phyloP scores from a whole-genome alignment of 2,888 invertebrate genomes.

The Horisme vitalbata region DNA sequence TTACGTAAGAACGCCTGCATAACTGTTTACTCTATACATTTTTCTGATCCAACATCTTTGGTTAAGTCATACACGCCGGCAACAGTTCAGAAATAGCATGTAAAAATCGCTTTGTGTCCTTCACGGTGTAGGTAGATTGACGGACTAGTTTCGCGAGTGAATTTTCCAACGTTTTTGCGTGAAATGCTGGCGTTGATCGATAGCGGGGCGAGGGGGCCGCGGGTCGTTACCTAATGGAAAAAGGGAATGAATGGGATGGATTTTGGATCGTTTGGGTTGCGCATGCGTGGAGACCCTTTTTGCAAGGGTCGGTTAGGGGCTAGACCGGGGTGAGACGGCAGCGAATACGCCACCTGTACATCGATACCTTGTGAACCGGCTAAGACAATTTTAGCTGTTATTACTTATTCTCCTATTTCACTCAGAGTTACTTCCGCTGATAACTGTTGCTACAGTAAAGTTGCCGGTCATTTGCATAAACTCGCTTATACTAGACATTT shows the following conservation, averaged over 20 bases:
- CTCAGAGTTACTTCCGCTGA: neutral
- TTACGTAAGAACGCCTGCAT: constrained; percentile 63
- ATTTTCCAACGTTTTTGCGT: constrained; percentile 29
- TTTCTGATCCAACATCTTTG: too few species aligned
- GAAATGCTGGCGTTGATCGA: constrained; percentile 30
- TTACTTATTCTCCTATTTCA: neutral
- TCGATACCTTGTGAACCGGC: constrained; percentile 2
- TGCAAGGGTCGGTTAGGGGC: constrained; percentile 8
- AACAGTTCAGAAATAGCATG: constrained; percentile 51
- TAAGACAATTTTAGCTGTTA: neutral
- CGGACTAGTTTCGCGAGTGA: constrained; percentile 29
- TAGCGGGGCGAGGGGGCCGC: constrained; percentile 33
- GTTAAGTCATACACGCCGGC: constrained; percentile 53
- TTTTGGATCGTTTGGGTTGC: constrained; percentile 43
- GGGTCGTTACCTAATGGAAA: constrained; percentile 46
- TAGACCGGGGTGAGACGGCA: constrained; percentile 10
- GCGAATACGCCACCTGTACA: neutral
- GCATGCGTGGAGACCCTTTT: constrained; percentile 48
- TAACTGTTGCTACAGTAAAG: too few species aligned
- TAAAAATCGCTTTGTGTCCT: constrained; percentile 48
- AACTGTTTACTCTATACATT: too few species aligned
- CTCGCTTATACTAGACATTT: too few species aligned
- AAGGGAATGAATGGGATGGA: constrained; percentile 51
- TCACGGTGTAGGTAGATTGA: constrained; percentile 33
- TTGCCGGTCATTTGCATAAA: too few species aligned